phyloP scores from a whole-genome alignment of 2,888 invertebrate genomes.

The Euproctis similis region DNA sequence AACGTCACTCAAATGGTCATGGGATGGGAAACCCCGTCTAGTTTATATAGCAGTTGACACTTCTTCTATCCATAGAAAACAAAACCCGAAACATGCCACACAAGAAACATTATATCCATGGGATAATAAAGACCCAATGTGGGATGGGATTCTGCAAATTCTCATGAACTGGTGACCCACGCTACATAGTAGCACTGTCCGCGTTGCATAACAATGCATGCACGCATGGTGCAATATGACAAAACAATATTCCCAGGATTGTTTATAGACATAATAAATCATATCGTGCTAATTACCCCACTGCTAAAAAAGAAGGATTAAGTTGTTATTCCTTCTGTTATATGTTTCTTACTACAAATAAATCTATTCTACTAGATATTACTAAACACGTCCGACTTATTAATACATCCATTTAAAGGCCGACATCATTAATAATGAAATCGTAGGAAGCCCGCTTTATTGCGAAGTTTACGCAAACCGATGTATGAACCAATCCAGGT shows the following conservation, averaged over 20 bases:
- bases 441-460: constrained; percentile 9
- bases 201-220: constrained; percentile 2
- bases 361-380: too few relatives aligned
- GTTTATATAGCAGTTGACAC: too few relatives aligned
- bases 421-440: constrained; percentile 19
- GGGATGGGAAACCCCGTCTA: too few relatives aligned
- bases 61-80: too few relatives aligned
- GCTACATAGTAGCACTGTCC: not conserved
- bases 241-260: constrained; percentile 3
- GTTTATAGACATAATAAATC: not conserved
- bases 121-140: constrained; percentile 1
- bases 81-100: too few relatives aligned
- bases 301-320: too few relatives aligned
- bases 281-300: too few relatives aligned
- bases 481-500: constrained; percentile 31
- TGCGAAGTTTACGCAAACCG: constrained; percentile 10
- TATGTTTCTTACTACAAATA: too few relatives aligned
- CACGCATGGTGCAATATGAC: constrained; percentile 8
- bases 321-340: too few relatives aligned
- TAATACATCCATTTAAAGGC: constrained; percentile 11
- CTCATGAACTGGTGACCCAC: constrained; percentile 8
- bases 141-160: constrained; percentile 5
- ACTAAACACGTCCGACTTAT: constrained; percentile 7
- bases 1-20: too few relatives aligned
- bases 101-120: constrained; percentile 4